phyloP scores from a whole-genome alignment of 2,797 vertebrate genomes.

The Anguilla marmorata region DNA sequence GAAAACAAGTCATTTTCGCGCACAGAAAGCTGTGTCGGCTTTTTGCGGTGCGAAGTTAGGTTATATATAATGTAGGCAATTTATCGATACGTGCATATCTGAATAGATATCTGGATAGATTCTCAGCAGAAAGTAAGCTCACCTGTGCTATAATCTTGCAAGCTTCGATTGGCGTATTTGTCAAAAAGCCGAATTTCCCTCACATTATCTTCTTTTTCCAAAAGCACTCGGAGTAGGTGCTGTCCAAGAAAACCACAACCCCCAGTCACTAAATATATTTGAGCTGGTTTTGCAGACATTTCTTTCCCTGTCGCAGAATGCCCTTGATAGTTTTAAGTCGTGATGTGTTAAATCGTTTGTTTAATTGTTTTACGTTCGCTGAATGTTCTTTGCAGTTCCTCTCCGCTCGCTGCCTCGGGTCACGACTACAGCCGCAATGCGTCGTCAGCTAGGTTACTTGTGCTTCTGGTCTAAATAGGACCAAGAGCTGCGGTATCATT shows the following conservation, averaged over 20 bases:
- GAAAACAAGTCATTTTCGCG: too few species aligned
- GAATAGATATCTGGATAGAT: neutral
- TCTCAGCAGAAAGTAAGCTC: slow-evolving; percentile 35
- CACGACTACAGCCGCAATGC: too few species aligned
- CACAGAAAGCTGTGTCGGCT: neutral
- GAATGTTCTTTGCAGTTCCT: neutral
- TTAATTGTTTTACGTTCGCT: neutral
- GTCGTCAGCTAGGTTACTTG: too few species aligned
- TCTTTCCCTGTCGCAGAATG: neutral
- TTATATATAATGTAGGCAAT: neutral
- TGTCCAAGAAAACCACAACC: slow-evolving; percentile 86
- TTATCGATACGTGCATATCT: neutral
- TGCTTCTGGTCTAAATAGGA: too few species aligned
- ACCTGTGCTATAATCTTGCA: slow-evolving; percentile 73
- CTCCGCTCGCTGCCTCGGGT: neutral
- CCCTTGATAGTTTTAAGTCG: neutral
- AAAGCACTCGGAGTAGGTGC: slow-evolving; percentile 73
- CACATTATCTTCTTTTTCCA: slow-evolving; percentile 71
- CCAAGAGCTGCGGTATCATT: too few species aligned
- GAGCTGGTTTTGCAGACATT: slow-evolving; percentile 25
- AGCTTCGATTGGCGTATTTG: slow-evolving; percentile 59
- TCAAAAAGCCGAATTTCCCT: slow-evolving; percentile 81
- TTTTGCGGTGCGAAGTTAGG: too few species aligned
- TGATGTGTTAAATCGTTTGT: neutral
- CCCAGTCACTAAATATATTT: slow-evolving; percentile 81